Conservation (phyloP, 1,140 invertebrate genomes). For the Lithobius niger region DNA sequence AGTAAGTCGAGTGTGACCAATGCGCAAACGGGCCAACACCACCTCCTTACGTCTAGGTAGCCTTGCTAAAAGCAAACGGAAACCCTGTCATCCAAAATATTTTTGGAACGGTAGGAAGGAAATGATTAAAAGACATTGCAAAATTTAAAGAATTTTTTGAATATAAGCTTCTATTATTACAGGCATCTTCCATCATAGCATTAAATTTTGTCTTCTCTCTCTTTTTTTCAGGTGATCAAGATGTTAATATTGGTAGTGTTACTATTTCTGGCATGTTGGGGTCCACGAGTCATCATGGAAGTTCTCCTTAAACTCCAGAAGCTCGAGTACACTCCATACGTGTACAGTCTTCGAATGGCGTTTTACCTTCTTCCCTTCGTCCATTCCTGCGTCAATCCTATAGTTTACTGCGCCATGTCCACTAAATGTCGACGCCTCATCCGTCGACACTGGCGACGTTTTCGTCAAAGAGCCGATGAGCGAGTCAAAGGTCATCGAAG, state of each 20-base stretch:
- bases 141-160: too few relatives aligned
- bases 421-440: slow-evolving; percentile 36
- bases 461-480: background rate
- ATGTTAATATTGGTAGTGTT: slow-evolving; percentile 37
- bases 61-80: too few relatives aligned
- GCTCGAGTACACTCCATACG: slow-evolving; percentile 13
- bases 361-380: slow-evolving; percentile 28
- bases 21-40: too few relatives aligned
- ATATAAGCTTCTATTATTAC: too few relatives aligned
- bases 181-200: too few relatives aligned
- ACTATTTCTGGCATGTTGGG: slow-evolving; percentile 39
- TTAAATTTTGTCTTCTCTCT: too few relatives aligned
- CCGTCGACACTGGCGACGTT: slow-evolving; percentile 15
- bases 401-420: slow-evolving; percentile 42
- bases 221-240: slow-evolving; percentile 33
- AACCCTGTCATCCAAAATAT: too few relatives aligned
- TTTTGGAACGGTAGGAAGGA: too few relatives aligned
- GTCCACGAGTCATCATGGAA: slow-evolving; percentile 34
- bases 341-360: slow-evolving; percentile 21
- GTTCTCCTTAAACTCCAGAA: slow-evolving; percentile 25
- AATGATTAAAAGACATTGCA: too few relatives aligned
- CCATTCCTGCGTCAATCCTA: slow-evolving; percentile 37
- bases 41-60: too few relatives aligned
- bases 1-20: too few relatives aligned
- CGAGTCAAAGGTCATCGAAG: background rate